A percentile compares a stretch with the other conserved stretches of the same genome.
These are phyloP conservation scores for Dolichotis patagonum DNA, from an alignment of 2,113 vertebrate species.

Conservation along the genomic window DNA sequence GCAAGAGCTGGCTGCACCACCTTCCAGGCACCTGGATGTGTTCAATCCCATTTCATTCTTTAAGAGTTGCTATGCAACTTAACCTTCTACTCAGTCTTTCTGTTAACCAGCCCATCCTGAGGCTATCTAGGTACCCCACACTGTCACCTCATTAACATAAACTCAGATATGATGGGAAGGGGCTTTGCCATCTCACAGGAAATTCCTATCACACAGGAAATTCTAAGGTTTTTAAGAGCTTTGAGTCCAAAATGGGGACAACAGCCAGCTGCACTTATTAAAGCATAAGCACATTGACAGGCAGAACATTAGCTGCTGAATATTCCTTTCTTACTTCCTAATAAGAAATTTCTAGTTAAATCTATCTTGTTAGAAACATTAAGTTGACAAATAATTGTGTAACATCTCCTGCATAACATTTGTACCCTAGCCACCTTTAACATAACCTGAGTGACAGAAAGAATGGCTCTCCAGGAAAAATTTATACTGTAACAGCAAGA, in stretches of 20 bases:
- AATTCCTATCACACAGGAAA: background rate
- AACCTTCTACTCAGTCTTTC: background rate
- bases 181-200: no score
- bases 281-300: background rate
- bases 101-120: background rate
- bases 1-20: background rate
- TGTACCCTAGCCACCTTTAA: background rate
- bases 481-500: background rate
- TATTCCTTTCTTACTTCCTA: background rate
- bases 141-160: background rate
- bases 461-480: background rate
- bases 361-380: background rate
- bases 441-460: background rate
- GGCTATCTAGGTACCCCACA: background rate
- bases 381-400: background rate
- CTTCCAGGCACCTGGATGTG: background rate
- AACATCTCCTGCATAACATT: background rate
- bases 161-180: background rate
- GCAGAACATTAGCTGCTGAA: background rate
- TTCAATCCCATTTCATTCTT: no score
- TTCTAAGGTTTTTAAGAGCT: background rate
- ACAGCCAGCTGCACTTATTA: background rate
- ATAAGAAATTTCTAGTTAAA: slow-evolving; percentile 42
- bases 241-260: background rate
- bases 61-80: background rate